phyloP scores from a whole-genome alignment of 2,888 invertebrate species.

The Drosophila barbarae region DNA sequence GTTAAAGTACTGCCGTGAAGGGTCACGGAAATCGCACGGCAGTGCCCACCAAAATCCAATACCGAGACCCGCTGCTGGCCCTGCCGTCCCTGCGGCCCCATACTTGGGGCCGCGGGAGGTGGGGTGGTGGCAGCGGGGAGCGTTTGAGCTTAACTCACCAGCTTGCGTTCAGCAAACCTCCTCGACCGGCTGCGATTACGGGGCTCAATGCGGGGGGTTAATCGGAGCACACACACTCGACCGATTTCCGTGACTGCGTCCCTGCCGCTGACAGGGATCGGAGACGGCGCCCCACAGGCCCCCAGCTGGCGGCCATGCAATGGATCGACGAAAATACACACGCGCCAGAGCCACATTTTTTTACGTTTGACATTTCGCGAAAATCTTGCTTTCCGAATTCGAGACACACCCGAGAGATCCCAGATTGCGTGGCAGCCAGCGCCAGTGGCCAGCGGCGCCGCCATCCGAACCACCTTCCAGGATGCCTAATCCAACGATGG shows the following conservation, averaged over 20 bases:
- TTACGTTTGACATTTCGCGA: conserved; percentile 42
- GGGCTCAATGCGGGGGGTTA: conserved; percentile 75
- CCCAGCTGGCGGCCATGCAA: conserved; percentile 53
- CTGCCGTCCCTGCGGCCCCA: conserved; percentile 4
- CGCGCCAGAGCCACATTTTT: conserved; percentile 57
- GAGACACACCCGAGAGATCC: conserved; percentile 27
- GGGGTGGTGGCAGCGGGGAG: conserved; percentile 13
- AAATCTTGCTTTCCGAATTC: conserved; percentile 50
- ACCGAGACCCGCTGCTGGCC: conserved; percentile 16
- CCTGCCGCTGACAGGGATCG: conserved; percentile 34
- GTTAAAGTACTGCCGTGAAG: conserved; percentile 57
- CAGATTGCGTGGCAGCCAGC: conserved; percentile 57
- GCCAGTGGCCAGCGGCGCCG: conserved; percentile 23
- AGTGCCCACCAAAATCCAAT: conserved; percentile 40
- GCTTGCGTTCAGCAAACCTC: conserved; percentile 63
- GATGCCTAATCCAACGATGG: conserved; percentile 29
- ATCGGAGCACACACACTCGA: conserved; percentile 53
- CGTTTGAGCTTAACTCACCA: conserved; percentile 36
- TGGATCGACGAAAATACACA: conserved; percentile 54
- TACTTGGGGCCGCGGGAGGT: not conserved
- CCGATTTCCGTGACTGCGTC: conserved; percentile 64
- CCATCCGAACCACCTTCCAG: conserved; percentile 29
- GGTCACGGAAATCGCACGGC: conserved; percentile 69
- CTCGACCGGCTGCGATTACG: conserved; percentile 71
- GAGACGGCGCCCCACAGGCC: conserved; percentile 26